Base-by-base conservation (phyloP, 2,113 vertebrate species). In the Nansenia antarctica region DNA sequence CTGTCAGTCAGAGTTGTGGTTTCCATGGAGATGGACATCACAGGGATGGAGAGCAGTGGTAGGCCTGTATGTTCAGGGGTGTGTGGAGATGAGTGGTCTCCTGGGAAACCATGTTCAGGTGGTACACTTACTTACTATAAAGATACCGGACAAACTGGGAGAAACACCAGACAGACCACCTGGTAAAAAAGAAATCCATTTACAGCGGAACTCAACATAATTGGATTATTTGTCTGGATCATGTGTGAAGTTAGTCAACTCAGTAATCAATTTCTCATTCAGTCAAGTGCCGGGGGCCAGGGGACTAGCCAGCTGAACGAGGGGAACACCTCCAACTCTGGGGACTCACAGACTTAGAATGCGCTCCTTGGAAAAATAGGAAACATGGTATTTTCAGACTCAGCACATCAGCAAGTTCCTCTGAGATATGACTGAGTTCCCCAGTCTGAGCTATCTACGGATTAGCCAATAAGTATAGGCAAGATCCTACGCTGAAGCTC, bases 21-120 rank as follows among this genome's bases (percentile, higher is more conserved):
- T 71, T 74, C 86, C 82, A 76, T 34, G 71, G 89, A 77, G 85
- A 89, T 22, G 39, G 58, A 55, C 78, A 74, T 84, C 82, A 80
- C 78, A 73, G 62, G 77, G 79, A 70, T 24, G 61, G 24, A 69
- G 39, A 62, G 69, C 58, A 68, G 67, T 73, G 69, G n/a, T n/a
- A n/a, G n/a, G 77, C 77, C 61, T 67, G 68, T 49, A 20, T 58
- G 62, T n/a, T 74, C 42, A 63, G 63, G 65, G 77, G 11, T 62
- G 65, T 34, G 62, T 34, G 32, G 59, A 61, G 68, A 35, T 7
- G 22, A 67, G 64, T 5, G 72, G 72, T 58, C 59, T 73, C 73
- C 27, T 20, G 55, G 71, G 71, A 71, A 73, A 60, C 79, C 71
- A 75, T 82, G 69, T 31, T 70, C 29, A 61, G 72, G 37, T 67